These are phyloP conservation scores for Cinclus cinclus DNA, from an alignment of 2,113 vertebrate genomes.

Conservation along the genomic window DNA sequence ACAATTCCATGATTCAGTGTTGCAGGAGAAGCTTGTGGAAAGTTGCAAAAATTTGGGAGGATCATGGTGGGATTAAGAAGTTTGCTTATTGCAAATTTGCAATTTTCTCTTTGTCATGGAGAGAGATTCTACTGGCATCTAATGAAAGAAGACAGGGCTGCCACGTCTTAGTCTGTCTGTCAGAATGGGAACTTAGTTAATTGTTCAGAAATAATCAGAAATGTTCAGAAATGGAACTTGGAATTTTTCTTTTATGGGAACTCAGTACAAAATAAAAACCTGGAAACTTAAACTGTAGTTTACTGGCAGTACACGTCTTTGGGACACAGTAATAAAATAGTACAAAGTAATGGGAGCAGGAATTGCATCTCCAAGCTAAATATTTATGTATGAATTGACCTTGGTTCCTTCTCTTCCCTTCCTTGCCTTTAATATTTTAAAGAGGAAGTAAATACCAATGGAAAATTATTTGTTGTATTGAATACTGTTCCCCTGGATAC, in stretches of 20 bases:
- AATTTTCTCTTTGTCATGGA: not conserved
- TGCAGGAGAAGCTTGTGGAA: not conserved
- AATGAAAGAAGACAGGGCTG: not conserved
- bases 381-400: not conserved
- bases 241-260: not conserved
- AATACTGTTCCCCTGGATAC: constrained; percentile 18
- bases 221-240: not conserved
- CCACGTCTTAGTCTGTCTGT: not conserved
- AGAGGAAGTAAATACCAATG: constrained; percentile 44
- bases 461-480: constrained; percentile 52
- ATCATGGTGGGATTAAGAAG: not conserved
- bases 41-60: not conserved
- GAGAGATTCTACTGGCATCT: not conserved
- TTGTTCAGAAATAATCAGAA: not conserved
- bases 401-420: not conserved
- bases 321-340: not conserved
- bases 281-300: not conserved
- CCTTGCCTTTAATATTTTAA: not conserved
- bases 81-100: not conserved
- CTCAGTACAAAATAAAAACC: not conserved
- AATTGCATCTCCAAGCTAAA: not conserved
- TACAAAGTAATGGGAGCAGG: not conserved
- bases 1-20: not conserved
- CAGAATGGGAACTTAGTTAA: not conserved
- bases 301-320: accelerated